Conservation (phyloP, 2,113 vertebrate genomes). For the Tangachromis dhanisi region DNA sequence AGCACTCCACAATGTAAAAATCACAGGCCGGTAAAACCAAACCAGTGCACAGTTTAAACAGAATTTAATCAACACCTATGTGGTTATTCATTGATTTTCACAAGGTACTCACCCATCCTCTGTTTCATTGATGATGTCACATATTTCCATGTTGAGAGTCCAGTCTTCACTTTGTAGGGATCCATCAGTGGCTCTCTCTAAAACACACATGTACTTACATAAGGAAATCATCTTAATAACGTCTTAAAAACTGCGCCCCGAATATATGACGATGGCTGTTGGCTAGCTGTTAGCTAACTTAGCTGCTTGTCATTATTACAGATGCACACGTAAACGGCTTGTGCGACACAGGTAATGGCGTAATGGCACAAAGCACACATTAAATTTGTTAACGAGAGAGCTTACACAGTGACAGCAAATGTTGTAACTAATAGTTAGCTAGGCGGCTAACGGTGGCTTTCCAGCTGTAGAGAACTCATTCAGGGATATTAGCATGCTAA, state of each 20-base stretch:
- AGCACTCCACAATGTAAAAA: background rate
- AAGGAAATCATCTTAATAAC: background rate
- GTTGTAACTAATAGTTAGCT: slow-evolving; percentile 14
- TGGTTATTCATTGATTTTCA: background rate
- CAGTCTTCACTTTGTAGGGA: slow-evolving; percentile 96
- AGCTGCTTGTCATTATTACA: background rate
- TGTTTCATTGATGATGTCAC: slow-evolving; percentile 98
- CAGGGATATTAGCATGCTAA: slow-evolving; percentile 29
- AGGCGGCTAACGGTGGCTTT: slow-evolving; percentile 39
- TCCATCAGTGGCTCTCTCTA: slow-evolving; percentile 97
- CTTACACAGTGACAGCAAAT: background rate
- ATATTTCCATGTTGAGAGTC: slow-evolving; percentile 99
- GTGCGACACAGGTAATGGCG: background rate
- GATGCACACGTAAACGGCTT: background rate
- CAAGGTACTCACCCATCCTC: slow-evolving; percentile 87
- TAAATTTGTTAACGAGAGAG: background rate
- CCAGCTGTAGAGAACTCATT: slow-evolving; percentile 28
- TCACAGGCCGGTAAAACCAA: background rate
- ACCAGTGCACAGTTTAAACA: background rate
- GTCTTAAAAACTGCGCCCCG: background rate
- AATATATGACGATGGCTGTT: background rate
- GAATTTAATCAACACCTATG: background rate
- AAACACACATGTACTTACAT: background rate
- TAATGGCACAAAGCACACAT: background rate
- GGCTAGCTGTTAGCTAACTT: background rate